Base-by-base conservation (phyloP, 1,140 invertebrate genomes). In the Heterodera carotae region DNA sequence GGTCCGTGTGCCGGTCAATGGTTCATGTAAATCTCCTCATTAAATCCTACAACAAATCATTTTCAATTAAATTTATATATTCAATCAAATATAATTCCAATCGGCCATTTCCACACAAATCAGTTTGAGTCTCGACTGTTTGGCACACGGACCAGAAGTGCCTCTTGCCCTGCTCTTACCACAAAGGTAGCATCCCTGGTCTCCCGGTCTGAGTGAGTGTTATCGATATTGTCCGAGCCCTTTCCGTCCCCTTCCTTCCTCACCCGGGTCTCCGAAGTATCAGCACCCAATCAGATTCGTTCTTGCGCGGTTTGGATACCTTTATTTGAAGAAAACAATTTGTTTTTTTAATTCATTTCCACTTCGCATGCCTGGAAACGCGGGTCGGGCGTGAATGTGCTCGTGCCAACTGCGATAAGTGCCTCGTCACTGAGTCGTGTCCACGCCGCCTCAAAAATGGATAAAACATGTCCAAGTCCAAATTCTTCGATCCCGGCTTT, bases 171-270 rank as follows among this genome's bases (percentile, higher is more conserved):
- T 39, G 15, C 7, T 12, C 34, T 53, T 60, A 74, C 72, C 72
- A 48, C 79, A 80, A 39, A 80, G 39, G 77, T 80, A 80, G 36
- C 79, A 80, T 8, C 79, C 79, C 68, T n/a, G 53, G 36, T 80
- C 79, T 25, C 59, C 22, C 22, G 60, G 60, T 3, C 74, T 76
- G 15, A 75, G 34, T 71, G 22, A 62, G 4, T n/a, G 43, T 25
- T 8, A 53, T 48, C 25, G 5, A 15, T 31, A 29, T 39, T 53
- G 6, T 33, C 53, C 53, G 5, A 36, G 22, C 25, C 25, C 36
- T 29, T 25, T 31, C 48, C 27, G 18, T n/a, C 48, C 7, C 36
- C 18, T 18, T 0, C 39, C n/a, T 22, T 7, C 25, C 33, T 2
- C 56, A 74, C 72, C 31, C 53, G 15, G 68, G 70, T 31, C 34